Evolutionary conservation across 1,140 invertebrate species (phyloP), one percentile per base, ranked within the genome.

Genomic region (Drosophila malerkotliana): DNA sequence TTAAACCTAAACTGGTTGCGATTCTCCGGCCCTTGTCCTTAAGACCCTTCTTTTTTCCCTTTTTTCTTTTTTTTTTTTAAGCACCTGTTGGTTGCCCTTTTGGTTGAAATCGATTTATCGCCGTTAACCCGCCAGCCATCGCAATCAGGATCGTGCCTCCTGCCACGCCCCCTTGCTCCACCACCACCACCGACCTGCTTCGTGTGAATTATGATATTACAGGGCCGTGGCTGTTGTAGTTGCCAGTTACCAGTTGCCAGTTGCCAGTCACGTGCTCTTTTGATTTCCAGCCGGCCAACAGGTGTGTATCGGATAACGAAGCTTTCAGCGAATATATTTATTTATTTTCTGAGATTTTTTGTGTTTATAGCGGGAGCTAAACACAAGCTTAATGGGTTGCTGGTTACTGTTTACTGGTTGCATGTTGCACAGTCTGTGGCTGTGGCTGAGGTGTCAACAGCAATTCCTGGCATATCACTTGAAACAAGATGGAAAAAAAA

Each of bases 161-260:
- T 44, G 69, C 60, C 67, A 48, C 72, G 59, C 67, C 72, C 73
- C 61, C 37, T 52, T 52, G 49, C 14, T 56, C 53, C 26, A 28
- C 26, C 26, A 26, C 21, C 21, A 6, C 44, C 48, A 6, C 6
- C 39, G 39, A 10, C 48, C 52, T 60, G 18, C 18, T 18, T 44
- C 58, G 72, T 62, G 80, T 84, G 80, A 83, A 72, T 82, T 82
- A 82, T 84, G 75, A 79, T 82, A 77, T 73, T 81, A 61, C 58
- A 55, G 68, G 57, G 39, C 10, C 32, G 21, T 28, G 48, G 30
- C 47, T 24, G 66, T 30, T 53, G 67, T 30, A 34, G 54, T 26
- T 41, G 44, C 41, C 32, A 55, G 73, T 76, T 76, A 55, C 44
- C 1, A 18, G 53, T 28, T 53, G 18, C 41, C 55, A 28, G 62